These are phyloP conservation scores for Epinephelus fuscoguttatus DNA, from an alignment of 2,113 vertebrate species.

Conservation along the genomic window DNA sequence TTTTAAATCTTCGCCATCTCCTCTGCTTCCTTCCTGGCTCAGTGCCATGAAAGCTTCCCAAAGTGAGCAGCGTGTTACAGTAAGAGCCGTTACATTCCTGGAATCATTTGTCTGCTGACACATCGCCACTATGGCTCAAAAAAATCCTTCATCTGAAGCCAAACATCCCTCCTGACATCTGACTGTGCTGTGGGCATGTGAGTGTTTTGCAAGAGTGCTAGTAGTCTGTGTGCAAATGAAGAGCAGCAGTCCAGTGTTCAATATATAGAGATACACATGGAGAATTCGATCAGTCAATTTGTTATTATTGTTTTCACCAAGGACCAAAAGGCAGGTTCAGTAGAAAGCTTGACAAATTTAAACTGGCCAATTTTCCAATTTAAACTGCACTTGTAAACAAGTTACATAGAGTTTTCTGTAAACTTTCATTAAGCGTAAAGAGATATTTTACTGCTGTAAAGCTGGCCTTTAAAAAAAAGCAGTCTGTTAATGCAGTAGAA, in stretches of 20 bases:
- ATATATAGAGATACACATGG: background rate
- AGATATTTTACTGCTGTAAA: background rate
- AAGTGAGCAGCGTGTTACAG: constrained; percentile 64
- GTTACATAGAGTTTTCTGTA: background rate
- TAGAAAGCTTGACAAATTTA: background rate
- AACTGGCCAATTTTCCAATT: background rate
- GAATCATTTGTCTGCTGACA: constrained; percentile 52
- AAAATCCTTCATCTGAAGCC: constrained; percentile 16
- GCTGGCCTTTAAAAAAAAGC: no score
- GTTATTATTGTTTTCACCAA: background rate
- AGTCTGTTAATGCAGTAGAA: no score
- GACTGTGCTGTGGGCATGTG: background rate
- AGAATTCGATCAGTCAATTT: background rate
- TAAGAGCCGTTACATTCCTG: constrained; percentile 61
- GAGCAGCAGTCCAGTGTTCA: constrained; percentile 17
- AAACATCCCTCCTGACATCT: background rate
- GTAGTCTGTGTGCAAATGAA: constrained; percentile 31
- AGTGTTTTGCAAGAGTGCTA: constrained; percentile 22
- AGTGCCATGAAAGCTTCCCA: constrained; percentile 71
- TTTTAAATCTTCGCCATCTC: constrained; percentile 53
- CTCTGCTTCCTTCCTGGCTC: constrained; percentile 56
- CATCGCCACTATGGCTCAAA: constrained; percentile 1
- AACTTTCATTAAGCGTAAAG: background rate
- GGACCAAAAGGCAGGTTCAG: background rate
- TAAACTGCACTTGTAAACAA: background rate